Evolutionary conservation across 2,888 invertebrate species (phyloP).

Genomic region (Mesochorus sp.): DNA sequence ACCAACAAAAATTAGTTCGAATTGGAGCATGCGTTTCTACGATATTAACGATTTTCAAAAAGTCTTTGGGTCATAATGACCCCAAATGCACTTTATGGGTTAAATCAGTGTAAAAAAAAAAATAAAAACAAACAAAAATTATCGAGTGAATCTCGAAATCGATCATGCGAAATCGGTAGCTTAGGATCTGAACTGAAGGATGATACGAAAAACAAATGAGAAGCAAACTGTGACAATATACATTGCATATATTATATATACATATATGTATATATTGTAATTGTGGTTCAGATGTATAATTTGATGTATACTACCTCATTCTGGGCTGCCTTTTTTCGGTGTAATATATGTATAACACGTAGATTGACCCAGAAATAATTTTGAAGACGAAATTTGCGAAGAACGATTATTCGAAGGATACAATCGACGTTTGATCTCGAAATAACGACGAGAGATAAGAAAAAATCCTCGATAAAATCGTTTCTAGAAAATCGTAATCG

Average conservation of each 20-base stretch:
- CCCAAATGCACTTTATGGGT: no score
- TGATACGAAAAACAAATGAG: conserved; percentile 58
- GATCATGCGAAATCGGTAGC: conserved; percentile 69
- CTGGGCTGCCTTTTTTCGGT: conserved; percentile 9
- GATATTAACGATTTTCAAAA: no score
- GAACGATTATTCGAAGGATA: no score
- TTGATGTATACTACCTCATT: conserved; percentile 45
- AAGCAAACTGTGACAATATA: conserved; percentile 76
- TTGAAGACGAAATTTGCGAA: background rate
- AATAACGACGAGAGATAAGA: background rate
- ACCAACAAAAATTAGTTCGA: no score
- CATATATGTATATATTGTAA: conserved; percentile 70
- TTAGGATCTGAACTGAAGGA: conserved; percentile 75
- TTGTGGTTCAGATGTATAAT: conserved; percentile 35
- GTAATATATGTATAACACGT: background rate
- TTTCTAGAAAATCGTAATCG: no score
- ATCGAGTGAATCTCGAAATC: conserved; percentile 55
- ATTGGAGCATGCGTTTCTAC: no score
- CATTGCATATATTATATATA: conserved; percentile 72
- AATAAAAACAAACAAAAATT: background rate
- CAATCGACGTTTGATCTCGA: background rate
- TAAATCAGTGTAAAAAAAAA: conserved; percentile 48
- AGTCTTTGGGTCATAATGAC: no score
- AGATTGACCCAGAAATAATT: background rate
- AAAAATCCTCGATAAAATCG: background rate